Base-by-base conservation (phyloP, 1,140 invertebrate genomes). In the Episyrphus balteatus region DNA sequence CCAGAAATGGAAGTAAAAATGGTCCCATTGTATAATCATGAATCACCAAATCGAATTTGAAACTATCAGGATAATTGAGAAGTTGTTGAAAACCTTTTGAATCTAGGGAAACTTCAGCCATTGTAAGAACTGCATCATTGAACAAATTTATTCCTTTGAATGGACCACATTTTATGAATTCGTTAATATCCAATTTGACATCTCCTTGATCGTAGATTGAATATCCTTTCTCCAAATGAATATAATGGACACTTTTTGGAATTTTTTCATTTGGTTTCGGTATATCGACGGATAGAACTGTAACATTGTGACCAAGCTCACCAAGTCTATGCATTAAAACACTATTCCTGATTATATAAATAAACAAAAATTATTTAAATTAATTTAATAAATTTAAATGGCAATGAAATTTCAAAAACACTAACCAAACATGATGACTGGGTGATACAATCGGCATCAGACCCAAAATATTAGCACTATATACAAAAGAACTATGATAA, bases 31-130 rank as follows among this genome's bases (percentile, higher is more conserved):
- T 63, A 18, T 53, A 47, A 47, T 66, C 62, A 11, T 56, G 52
- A 12, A 66, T 52, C 8, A 66, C 49, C n/a, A 66, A 46, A 31
- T 66, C 60, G 5, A 51, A 61, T 0, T 51, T 18, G 1, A 17
- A 13, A 0, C 31, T 10, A 17, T 43, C 39, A 14, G 43, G 21
- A 17, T 34, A 19, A 13, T 34, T 40, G 1, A 36, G n/a, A 6
- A 47, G 17, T 26, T 36, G 0, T 26, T 36, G 19, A 11, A 51
- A 26, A 0, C 50, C 41, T 5, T 14, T 45, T 30, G 51, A 49
- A 3, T 42, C 34, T 5, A 51, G 9, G 2, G 51, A 5, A 1
- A 43, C 17, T 2, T 47, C 40, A 32, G 58, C 62, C 30, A 36
- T 56, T 38, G 45, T 52, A 41, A 62, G 26, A 17, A 53, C 10